Evolutionary conservation across 1,140 invertebrate species (phyloP).

Genomic region (Drosophila kohkoa): DNA sequence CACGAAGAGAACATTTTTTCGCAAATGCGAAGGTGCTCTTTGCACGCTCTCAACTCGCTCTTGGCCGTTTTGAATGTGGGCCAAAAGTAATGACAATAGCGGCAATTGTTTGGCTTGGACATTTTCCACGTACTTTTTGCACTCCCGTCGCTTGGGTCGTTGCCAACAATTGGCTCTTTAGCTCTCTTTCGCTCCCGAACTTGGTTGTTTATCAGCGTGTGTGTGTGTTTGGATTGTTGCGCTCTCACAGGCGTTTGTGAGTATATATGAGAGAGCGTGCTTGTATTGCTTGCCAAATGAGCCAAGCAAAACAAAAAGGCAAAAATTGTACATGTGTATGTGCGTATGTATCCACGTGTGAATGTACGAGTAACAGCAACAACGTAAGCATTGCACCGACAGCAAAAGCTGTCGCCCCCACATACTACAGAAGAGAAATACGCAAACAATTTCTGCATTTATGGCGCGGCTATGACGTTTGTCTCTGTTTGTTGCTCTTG

Average conservation of each 20-base stretch:
- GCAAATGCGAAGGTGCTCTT: slow-evolving; percentile 28
- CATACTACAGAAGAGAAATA: slow-evolving; percentile 50
- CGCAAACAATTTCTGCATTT: slow-evolving; percentile 57
- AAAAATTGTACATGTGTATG: slow-evolving; percentile 60
- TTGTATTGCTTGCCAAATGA: slow-evolving; percentile 66
- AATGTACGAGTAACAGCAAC: slow-evolving; percentile 21
- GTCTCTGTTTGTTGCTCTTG: slow-evolving; percentile 34
- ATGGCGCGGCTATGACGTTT: slow-evolving; percentile 44
- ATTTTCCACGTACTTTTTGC: slow-evolving; percentile 55
- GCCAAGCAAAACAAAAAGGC: slow-evolving; percentile 80
- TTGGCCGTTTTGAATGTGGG: slow-evolving; percentile 70
- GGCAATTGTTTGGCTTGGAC: slow-evolving; percentile 65
- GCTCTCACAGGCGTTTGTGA: slow-evolving; percentile 36
- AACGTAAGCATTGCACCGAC: slow-evolving; percentile 35
- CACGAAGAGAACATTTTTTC: slow-evolving; percentile 34
- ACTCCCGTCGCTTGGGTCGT: slow-evolving; percentile 45
- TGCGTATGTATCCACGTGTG: slow-evolving; percentile 5
- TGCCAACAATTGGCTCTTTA: slow-evolving; percentile 42
- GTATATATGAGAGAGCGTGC: slow-evolving; percentile 37
- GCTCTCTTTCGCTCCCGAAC: slow-evolving; percentile 15
- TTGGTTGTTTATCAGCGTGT: neutral
- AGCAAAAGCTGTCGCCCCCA: slow-evolving; percentile 27
- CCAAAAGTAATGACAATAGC: slow-evolving; percentile 82
- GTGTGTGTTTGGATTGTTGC: neutral
- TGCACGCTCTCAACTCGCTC: slow-evolving; percentile 25